phyloP scores from a whole-genome alignment of 1,140 invertebrate species.

The Papilio polyxenes region DNA sequence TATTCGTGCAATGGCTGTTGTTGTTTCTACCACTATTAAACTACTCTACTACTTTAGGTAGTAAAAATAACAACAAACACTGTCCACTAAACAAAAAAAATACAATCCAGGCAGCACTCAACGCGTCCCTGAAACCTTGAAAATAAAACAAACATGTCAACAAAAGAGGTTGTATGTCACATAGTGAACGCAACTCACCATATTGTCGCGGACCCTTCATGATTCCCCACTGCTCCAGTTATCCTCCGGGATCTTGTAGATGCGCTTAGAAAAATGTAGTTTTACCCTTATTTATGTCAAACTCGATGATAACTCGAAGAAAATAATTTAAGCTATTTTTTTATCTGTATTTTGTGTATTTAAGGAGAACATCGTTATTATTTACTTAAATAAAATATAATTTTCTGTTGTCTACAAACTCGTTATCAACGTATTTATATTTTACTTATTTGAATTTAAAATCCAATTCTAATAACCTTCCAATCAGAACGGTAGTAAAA shows the following conservation, averaged over 20 bases:
- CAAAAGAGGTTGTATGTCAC: conserved; percentile 28
- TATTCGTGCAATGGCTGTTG: too few species aligned
- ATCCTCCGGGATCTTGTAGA: conserved; percentile 39
- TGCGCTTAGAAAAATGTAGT: conserved; percentile 43
- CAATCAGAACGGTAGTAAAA: too few species aligned
- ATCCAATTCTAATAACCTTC: too few species aligned
- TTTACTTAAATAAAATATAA: too few species aligned
- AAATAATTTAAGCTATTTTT: neutral
- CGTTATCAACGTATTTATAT: too few species aligned
- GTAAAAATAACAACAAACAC: neutral
- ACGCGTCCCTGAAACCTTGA: conserved; percentile 22
- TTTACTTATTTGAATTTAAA: too few species aligned
- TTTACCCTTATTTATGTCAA: conserved; percentile 31
- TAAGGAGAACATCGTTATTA: too few species aligned
- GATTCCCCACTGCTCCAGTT: conserved; percentile 43
- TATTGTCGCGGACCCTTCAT: conserved; percentile 7
- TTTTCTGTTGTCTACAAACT: neutral
- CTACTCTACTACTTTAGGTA: too few species aligned
- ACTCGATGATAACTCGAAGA: conserved; percentile 4
- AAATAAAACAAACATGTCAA: conserved; percentile 32
- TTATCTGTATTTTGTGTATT: neutral
- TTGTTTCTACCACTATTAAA: too few species aligned
- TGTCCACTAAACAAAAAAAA: neutral
- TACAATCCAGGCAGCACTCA: conserved; percentile 1
- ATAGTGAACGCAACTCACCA: conserved; percentile 3